Base-by-base conservation (phyloP, 2,797 vertebrate species). In the Mus spretus region DNA sequence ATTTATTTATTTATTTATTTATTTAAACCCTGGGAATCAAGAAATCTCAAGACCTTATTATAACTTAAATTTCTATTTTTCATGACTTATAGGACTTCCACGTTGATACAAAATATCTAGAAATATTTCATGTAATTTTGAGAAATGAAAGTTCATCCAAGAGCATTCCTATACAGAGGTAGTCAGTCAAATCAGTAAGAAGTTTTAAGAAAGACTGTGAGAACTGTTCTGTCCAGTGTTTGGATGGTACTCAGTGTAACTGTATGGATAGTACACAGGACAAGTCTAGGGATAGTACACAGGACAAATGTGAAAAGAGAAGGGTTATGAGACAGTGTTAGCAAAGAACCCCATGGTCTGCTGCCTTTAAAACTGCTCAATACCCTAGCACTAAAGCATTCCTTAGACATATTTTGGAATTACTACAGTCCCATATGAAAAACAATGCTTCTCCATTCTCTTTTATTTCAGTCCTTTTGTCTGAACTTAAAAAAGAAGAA, bases 381-480 rank as follows among this genome's bases (percentile, higher is more conserved):
- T 94, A 86, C 90, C 34, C 65, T 92, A 83, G 40, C 34, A 90
- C 70, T 3, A 26, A 61, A 65, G 78, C 31, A 80, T 82, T 91
- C 89, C 70, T 63, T 47, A 89, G 89, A 79, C 83, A 37, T 59
- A 37, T 70, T 97, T 95, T 91, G 31, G 59, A 94, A 95, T 95
- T 90, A 63, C 28, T 75, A 40, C n/a, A 95, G 1, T 8, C 6
- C 40, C 59, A 10, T 85, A 74, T 44, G 26, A 95, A 94, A 97
- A 98, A 87, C 53, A 95, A 44, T 90, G 15, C 19, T 80, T 95
- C 67, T 96, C 57, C 44, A 95, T 95, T 91, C 94, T 95, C 47
- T 93, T 84, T 94, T 95, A 22, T 13, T 80, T 95, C 44, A 31
- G 47, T 40, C 31, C 63, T 97, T 94, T 89, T 94, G 44, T 90